Percentiles rank a stretch among this genome's conserved stretches.
These are phyloP conservation scores for Neolamprologus multifasciatus DNA, from an alignment of 2,797 vertebrate genomes.

Conservation along the genomic window DNA sequence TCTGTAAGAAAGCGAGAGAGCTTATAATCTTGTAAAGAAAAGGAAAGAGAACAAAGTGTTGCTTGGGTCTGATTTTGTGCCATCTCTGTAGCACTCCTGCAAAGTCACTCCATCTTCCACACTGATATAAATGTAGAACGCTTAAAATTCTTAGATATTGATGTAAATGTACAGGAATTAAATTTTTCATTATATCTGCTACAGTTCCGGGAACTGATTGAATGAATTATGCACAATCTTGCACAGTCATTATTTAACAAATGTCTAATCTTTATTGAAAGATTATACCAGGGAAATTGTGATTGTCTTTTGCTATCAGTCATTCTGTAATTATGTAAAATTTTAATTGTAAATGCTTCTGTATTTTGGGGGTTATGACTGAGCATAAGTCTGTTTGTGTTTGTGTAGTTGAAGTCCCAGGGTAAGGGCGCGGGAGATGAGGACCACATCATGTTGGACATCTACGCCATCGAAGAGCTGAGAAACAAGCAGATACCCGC, in stretches of 20 bases:
- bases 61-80: background rate
- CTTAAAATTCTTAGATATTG: background rate
- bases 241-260: background rate
- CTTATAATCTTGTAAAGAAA: background rate
- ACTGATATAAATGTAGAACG: background rate
- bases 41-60: background rate
- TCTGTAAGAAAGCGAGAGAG: background rate
- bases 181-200: background rate
- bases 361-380: background rate
- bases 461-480: conserved; percentile 96
- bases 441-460: conserved; percentile 96
- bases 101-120: background rate
- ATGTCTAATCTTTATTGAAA: background rate
- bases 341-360: background rate
- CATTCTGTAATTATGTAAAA: background rate
- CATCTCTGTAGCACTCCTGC: background rate
- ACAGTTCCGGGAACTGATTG: background rate
- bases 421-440: conserved; percentile 87
- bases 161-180: background rate
- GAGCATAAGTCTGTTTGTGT: background rate
- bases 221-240: too few relatives aligned
- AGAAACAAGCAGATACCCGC: conserved; percentile 76
- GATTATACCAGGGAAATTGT: background rate
- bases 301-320: background rate
- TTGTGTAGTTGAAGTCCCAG: conserved; percentile 88